These are phyloP conservation scores for Tenualosa ilisha DNA, from an alignment of 2,797 vertebrate genomes.

Conservation along the genomic window DNA sequence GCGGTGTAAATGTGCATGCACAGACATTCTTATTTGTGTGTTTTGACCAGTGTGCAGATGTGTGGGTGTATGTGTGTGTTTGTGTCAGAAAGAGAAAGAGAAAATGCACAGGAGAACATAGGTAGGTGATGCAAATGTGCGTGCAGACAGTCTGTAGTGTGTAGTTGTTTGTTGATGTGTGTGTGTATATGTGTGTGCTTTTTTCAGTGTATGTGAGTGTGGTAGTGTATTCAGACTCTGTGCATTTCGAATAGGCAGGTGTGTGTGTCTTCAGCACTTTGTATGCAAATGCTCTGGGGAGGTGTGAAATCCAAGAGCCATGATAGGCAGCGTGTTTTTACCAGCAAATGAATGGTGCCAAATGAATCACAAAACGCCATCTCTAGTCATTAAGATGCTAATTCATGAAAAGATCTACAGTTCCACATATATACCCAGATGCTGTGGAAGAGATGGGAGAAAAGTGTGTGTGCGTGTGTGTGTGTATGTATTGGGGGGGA, in stretches of 20 bases:
- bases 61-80: background rate
- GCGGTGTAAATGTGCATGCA: no score
- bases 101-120: no score
- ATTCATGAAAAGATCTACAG: conserved; percentile 70
- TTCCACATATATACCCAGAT: conserved; percentile 67
- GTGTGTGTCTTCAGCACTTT: conserved; percentile 67
- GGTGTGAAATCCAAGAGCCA: conserved; percentile 34
- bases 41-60: no score
- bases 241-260: conserved; percentile 56
- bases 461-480: no score
- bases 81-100: background rate
- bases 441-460: conserved; percentile 50
- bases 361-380: conserved; percentile 68
- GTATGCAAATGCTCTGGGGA: conserved; percentile 63
- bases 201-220: conserved; percentile 25
- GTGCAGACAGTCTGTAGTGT: background rate
- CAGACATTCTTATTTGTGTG: no score
- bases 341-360: conserved; percentile 64
- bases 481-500: no score
- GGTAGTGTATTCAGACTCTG: conserved; percentile 14
- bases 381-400: conserved; percentile 77
- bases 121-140: no score
- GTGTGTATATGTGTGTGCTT: background rate
- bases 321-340: conserved; percentile 61
- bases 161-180: background rate